phyloP scores from a whole-genome alignment of 2,888 invertebrate genomes.

The Plutella xylostella region DNA sequence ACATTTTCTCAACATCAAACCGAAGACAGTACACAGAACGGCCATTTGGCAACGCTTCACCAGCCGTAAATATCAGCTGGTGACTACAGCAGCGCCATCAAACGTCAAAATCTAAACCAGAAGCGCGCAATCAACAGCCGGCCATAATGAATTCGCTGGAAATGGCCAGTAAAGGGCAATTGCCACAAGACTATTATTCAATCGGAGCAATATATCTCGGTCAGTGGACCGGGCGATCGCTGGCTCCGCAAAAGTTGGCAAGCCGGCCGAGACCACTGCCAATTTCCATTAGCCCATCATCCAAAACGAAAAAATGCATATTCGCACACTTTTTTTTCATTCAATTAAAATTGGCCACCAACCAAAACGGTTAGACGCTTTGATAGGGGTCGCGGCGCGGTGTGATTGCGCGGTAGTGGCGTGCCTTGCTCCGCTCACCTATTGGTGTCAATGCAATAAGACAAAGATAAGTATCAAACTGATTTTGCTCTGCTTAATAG shows the following conservation, averaged over 20 bases:
- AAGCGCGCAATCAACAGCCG: slow-evolving; percentile 20
- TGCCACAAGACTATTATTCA: slow-evolving; percentile 63
- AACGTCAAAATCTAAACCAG: too few species aligned
- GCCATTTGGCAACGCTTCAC: too few species aligned
- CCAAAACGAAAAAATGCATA: slow-evolving; percentile 68
- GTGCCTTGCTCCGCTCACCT: too few species aligned
- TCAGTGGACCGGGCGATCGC: slow-evolving; percentile 56
- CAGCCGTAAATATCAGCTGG: too few species aligned
- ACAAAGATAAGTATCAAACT: too few species aligned
- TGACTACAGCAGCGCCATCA: too few species aligned
- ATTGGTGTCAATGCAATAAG: too few species aligned
- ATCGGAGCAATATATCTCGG: slow-evolving; percentile 63
- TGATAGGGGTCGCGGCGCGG: slow-evolving; percentile 14
- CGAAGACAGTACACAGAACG: too few species aligned
- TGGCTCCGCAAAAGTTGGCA: slow-evolving; percentile 67
- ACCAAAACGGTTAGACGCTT: slow-evolving; percentile 46
- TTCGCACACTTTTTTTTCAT: slow-evolving; percentile 68
- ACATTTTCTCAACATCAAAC: too few species aligned
- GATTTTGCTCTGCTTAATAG: too few species aligned
- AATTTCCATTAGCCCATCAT: slow-evolving; percentile 70
- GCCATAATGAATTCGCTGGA: slow-evolving; percentile 41
- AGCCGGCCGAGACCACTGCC: slow-evolving; percentile 62
- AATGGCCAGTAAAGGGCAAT: slow-evolving; percentile 43
- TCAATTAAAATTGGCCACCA: slow-evolving; percentile 66
- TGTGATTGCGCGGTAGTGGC: too few species aligned